Conservation (phyloP, 2,888 invertebrate species). For the Coelinius sp. region DNA sequence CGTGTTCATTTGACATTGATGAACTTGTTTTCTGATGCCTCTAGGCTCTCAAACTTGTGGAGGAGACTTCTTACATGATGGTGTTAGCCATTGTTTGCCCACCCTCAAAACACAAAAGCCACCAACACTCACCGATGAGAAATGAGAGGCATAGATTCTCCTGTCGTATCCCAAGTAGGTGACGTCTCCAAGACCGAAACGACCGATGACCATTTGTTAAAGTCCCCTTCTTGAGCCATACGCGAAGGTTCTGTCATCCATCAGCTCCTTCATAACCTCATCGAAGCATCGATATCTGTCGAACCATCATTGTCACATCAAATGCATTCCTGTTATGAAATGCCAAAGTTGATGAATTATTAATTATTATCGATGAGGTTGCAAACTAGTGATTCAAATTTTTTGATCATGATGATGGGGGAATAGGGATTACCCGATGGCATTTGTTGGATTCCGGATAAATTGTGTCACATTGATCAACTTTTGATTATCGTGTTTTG, state of each 20-base stretch:
- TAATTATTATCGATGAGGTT: background rate
- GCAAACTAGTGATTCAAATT: background rate
- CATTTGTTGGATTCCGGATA: background rate
- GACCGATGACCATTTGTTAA: constrained; percentile 62
- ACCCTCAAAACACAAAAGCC: constrained; percentile 17
- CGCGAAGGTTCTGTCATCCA: constrained; percentile 49
- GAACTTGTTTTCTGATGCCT: constrained; percentile 52
- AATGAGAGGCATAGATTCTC: constrained; percentile 66
- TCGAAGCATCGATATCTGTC: constrained; percentile 32
- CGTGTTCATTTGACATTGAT: constrained; percentile 57
- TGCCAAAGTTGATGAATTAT: background rate
- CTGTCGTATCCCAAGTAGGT: constrained; percentile 61
- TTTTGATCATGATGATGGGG: background rate
- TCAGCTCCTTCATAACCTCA: constrained; percentile 57
- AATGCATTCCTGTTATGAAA: background rate
- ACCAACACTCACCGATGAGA: constrained; percentile 58
- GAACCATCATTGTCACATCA: background rate
- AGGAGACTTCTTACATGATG: constrained; percentile 57
- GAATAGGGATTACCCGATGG: background rate
- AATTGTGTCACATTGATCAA: background rate
- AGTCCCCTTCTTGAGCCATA: constrained; percentile 53
- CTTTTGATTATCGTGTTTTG: too few relatives aligned
- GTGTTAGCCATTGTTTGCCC: constrained; percentile 59
- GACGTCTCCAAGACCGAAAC: constrained; percentile 48
- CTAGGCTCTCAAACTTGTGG: constrained; percentile 27